Percentiles rank a stretch among this genome's conserved stretches.
These are phyloP conservation scores for Colaptes auratus DNA, from an alignment of 2,113 vertebrate genomes.

Conservation along the genomic window DNA sequence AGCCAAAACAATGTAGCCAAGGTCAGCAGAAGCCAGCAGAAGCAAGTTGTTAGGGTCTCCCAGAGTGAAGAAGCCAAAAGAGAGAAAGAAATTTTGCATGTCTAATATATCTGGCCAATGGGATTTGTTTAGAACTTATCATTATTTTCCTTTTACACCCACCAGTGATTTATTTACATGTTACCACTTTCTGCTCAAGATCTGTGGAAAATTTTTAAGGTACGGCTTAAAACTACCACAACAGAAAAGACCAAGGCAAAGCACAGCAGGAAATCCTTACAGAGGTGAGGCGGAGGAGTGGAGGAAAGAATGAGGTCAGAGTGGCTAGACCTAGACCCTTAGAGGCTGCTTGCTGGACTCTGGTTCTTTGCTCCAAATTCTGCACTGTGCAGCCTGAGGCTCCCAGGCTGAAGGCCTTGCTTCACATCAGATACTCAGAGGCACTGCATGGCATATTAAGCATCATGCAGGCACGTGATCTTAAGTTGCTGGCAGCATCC, in stretches of 20 bases:
- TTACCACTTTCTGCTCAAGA: no score
- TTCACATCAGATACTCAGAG: constrained; percentile 16
- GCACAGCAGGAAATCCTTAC: not conserved
- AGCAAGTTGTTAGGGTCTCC: no score
- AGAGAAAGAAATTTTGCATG: no score
- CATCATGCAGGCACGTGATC: constrained; percentile 48
- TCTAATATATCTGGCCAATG: no score
- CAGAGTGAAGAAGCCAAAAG: no score
- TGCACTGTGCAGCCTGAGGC: not conserved
- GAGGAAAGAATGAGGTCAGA: not conserved
- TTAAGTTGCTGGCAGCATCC: constrained; percentile 39
- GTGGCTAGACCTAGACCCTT: not conserved
- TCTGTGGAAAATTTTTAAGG: no score
- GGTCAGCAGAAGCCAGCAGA: no score
- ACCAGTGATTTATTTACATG: no score
- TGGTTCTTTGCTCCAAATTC: not conserved
- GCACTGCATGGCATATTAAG: constrained; percentile 51
- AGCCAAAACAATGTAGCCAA: no score
- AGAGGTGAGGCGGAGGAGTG: not conserved
- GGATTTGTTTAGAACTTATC: no score
- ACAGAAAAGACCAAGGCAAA: not conserved
- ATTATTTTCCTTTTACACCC: no score
- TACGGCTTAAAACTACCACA: no score
- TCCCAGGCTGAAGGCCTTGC: not conserved
- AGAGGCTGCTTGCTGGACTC: not conserved